Evolutionary conservation across 2,888 invertebrate species (phyloP), one percentile per base, ranked within the genome.

Genomic region (Xanthia togata): DNA sequence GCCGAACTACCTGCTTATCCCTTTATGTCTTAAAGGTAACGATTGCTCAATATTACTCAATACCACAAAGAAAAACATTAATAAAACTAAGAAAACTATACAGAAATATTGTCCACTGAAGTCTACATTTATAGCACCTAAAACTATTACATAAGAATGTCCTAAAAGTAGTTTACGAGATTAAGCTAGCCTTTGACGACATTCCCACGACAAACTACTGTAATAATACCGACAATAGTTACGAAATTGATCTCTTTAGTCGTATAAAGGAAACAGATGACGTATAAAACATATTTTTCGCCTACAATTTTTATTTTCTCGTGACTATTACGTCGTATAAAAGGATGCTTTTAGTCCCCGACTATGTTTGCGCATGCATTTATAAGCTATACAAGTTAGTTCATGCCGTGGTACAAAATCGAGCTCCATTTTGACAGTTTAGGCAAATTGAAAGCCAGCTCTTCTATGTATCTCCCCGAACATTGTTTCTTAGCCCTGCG

Each of bases 241-340:
- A 67, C 50, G 69, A 71, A 77, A 78, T 85, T 77, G 73, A 81
- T 81, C 74, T 69, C 78, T 41, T 67, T 72, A 76, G 68, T 70
- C 74, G 31, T 68, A 78, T 44, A 67, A 69, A 20, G 31, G 50
- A 73, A 67, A 69, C 64, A 70, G 35, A 80, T 59, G 72, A 41
- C 70, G 62, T 23, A 80, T 78, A 82, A 76, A 82, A 77, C 50
- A 79, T 81, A 74, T 71, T 23, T 50, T 50, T 57, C 5, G 5
- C 0, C 2, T 1, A 44, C 26, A 44, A 79, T 76, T 71, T 82
- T 77, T 79, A 76, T 79, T 62, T 72, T 65, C 44, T 64, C 41
- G 76, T 79, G 50, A 65, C 60, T 60, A 73, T 79, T 60, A 62
- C 11, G n/a, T 69, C 63, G n/a, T 62, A 59, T 67, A 60, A 63